These are phyloP conservation scores for Nomia melanderi DNA, from an alignment of 1,140 invertebrate genomes.

Conservation along the genomic window DNA sequence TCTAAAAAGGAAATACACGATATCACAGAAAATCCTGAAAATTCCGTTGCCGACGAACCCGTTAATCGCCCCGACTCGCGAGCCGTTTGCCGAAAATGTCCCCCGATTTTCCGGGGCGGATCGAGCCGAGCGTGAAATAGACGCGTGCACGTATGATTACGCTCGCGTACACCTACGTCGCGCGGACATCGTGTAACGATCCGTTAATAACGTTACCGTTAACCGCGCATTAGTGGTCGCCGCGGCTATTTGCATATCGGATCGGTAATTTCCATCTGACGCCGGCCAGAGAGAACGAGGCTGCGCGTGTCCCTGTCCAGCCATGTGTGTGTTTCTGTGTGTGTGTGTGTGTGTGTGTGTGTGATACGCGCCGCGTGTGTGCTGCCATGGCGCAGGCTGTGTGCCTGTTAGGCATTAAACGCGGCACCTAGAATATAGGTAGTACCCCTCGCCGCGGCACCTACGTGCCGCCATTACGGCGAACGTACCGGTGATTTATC, in stretches of 20 bases:
- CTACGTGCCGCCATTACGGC: slow-evolving; percentile 53
- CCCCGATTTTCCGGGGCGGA: background rate
- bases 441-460: slow-evolving; percentile 39
- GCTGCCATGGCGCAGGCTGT: too few species aligned
- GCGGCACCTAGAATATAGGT: slow-evolving; percentile 19
- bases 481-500: slow-evolving; percentile 60
- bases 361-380: too few species aligned
- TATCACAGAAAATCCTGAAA: too few species aligned
- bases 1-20: too few species aligned
- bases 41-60: too few species aligned
- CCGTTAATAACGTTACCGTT: slow-evolving; percentile 76
- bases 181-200: slow-evolving; percentile 64
- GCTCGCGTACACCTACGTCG: slow-evolving; percentile 33
- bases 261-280: slow-evolving; percentile 73
- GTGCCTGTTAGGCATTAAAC: slow-evolving; percentile 40
- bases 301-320: too few species aligned
- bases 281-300: slow-evolving; percentile 15
- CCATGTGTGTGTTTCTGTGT: background rate
- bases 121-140: slow-evolving; percentile 22
- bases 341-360: background rate
- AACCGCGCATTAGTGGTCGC: slow-evolving; percentile 72
- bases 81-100: slow-evolving; percentile 16
- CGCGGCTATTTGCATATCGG: slow-evolving; percentile 73
- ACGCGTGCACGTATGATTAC: slow-evolving; percentile 36
- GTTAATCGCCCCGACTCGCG: background rate